A percentile compares a stretch with the other conserved stretches of the same genome.
Conservation (phyloP, 2,797 vertebrate species). For the Acridotheres tristis region DNA sequence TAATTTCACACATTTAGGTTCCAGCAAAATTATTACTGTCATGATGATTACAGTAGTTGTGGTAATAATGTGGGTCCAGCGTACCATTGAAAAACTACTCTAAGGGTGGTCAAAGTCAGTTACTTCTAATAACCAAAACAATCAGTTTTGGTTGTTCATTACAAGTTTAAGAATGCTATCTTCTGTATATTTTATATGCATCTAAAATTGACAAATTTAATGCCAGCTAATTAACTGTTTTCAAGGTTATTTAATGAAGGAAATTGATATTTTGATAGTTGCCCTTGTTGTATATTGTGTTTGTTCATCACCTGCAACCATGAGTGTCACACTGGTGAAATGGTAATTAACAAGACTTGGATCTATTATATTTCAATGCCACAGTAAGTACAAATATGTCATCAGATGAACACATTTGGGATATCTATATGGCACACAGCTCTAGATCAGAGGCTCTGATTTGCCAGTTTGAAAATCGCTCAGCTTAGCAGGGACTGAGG, state of each 20-base stretch:
- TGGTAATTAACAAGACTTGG: conserved; percentile 14
- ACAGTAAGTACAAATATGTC: background rate
- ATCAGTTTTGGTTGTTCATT: conserved; percentile 17
- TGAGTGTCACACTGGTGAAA: conserved; percentile 9
- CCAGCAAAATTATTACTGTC: conserved; percentile 64
- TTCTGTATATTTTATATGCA: background rate
- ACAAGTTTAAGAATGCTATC: conserved; percentile 16
- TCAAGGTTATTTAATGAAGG: conserved; percentile 30
- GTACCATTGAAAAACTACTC: background rate
- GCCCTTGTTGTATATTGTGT: background rate
- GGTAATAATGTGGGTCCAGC: conserved; percentile 55
- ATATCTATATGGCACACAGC: background rate
- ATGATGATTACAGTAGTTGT: conserved; percentile 63
- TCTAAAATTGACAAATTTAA: conserved; percentile 29
- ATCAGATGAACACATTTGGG: background rate
- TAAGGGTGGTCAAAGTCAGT: conserved; percentile 38
- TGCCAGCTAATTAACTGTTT: background rate
- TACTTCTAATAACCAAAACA: background rate
- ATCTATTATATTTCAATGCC: conserved; percentile 20
- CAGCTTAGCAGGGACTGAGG: background rate
- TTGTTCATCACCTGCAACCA: conserved; percentile 25
- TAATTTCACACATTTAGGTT: conserved; percentile 74
- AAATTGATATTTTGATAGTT: conserved; percentile 2
- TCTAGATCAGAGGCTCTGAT: background rate
- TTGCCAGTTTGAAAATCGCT: conserved; percentile 3